Conservation (phyloP, 2,888 invertebrate genomes). For the Hirtodrosophila duncani region DNA sequence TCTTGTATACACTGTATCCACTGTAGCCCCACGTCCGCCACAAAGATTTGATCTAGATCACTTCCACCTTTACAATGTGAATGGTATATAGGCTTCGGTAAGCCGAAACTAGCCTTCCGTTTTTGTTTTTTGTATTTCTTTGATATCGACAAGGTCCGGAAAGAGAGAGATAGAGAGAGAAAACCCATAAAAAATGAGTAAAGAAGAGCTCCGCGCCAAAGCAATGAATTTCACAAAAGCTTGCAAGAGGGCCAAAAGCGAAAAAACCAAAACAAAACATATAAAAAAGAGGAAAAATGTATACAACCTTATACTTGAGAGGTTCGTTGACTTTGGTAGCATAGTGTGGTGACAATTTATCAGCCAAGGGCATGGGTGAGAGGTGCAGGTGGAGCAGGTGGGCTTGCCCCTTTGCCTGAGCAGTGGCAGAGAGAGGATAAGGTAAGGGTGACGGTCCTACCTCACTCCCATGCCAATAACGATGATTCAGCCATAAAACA, state of each 20-base stretch:
- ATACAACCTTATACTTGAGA: background rate
- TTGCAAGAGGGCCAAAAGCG: constrained; percentile 38
- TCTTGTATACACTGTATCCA: too few species aligned
- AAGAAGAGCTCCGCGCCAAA: background rate
- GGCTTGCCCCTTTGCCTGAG: constrained; percentile 38
- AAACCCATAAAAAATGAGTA: background rate
- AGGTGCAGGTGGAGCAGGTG: background rate
- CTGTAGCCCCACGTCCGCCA: too few species aligned
- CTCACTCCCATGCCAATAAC: background rate
- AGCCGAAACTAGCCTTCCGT: too few species aligned
- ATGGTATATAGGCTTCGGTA: too few species aligned
- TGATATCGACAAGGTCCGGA: constrained; percentile 43
- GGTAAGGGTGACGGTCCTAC: too few species aligned
- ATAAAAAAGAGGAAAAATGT: too few species aligned
- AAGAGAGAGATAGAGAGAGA: background rate
- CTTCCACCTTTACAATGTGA: too few species aligned
- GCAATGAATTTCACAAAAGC: constrained; percentile 56
- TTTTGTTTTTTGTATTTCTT: too few species aligned
- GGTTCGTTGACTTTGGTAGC: constrained; percentile 63
- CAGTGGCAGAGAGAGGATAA: background rate
- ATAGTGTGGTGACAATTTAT: constrained; percentile 37
- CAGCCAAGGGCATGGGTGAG: constrained; percentile 16
- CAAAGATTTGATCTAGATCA: too few species aligned
- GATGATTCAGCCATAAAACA: constrained; percentile 62
- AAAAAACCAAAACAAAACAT: too few species aligned